Conservation (phyloP, 2,113 vertebrate species). For the Sinocyclocheilus grahami region DNA sequence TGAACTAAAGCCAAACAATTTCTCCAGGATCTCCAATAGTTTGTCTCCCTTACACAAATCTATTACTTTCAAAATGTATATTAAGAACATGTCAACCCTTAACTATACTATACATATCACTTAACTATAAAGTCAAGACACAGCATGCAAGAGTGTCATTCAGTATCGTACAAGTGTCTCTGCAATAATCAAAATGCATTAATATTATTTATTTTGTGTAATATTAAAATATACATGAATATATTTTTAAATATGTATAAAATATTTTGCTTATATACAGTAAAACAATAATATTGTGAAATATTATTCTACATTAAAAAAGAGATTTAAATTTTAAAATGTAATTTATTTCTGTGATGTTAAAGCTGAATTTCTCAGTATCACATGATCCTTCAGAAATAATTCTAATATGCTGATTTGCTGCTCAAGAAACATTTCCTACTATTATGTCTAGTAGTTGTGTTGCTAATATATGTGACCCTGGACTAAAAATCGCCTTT, state of each 20-base stretch:
- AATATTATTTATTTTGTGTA: not conserved
- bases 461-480: too few species aligned
- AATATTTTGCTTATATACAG: not conserved
- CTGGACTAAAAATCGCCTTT: too few species aligned
- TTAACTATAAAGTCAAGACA: not conserved
- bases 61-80: not conserved
- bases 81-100: not conserved
- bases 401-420: not conserved
- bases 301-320: too few species aligned
- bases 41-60: not conserved
- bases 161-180: not conserved
- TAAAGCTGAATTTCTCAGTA: too few species aligned
- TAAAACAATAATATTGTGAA: too few species aligned
- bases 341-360: too few species aligned
- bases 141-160: not conserved
- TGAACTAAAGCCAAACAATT: not conserved
- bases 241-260: not conserved
- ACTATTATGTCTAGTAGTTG: too few species aligned
- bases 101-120: not conserved
- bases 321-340: too few species aligned
- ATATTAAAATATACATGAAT: not conserved
- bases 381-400: not conserved
- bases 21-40: not conserved
- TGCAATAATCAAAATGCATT: not conserved
- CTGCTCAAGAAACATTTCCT: not conserved